These are phyloP conservation scores for Chelon labrosus DNA, from an alignment of 2,797 vertebrate species.

Conservation along the genomic window DNA sequence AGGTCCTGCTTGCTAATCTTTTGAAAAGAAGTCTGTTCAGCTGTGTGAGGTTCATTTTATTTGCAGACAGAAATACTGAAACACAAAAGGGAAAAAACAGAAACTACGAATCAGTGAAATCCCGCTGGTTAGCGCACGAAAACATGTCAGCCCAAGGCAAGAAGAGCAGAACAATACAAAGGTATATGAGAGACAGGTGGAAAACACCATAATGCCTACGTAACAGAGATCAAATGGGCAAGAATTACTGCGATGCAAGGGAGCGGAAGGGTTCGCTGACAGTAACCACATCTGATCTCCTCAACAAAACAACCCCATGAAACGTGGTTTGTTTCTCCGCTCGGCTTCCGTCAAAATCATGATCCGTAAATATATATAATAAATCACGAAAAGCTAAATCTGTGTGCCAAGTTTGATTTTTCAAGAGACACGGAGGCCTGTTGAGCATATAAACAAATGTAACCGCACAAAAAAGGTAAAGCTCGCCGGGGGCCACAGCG, in stretches of 20 bases:
- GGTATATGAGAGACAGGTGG: background rate
- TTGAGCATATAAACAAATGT: conserved; percentile 54
- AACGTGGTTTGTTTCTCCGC: conserved; percentile 22
- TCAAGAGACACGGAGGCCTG: conserved; percentile 28
- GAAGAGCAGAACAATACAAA: background rate
- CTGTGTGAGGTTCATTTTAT: conserved; percentile 12
- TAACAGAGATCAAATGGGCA: conserved; percentile 7
- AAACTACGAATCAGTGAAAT: background rate
- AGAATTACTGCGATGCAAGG: conserved; percentile 18
- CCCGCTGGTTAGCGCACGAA: conserved; percentile 1
- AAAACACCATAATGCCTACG: background rate
- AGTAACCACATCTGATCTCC: conserved; percentile 15
- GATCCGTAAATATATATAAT: conserved; percentile 9
- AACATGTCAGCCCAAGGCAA: background rate
- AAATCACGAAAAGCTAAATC: conserved; percentile 22
- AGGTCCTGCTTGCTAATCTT: conserved; percentile 6
- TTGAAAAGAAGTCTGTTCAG: conserved; percentile 17
- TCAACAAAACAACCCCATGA: background rate
- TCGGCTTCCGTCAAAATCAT: conserved; percentile 18
- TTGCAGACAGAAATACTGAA: conserved; percentile 16
- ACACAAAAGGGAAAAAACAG: background rate
- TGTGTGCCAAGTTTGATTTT: conserved; percentile 43
- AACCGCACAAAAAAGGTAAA: conserved; percentile 65
- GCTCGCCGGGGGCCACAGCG: conserved; percentile 43
- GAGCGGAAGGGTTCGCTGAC: conserved; percentile 3